Percentiles rank a stretch among this genome's conserved stretches.
phyloP scores from a whole-genome alignment of 2,113 vertebrate species.

The Terrapene triunguis region DNA sequence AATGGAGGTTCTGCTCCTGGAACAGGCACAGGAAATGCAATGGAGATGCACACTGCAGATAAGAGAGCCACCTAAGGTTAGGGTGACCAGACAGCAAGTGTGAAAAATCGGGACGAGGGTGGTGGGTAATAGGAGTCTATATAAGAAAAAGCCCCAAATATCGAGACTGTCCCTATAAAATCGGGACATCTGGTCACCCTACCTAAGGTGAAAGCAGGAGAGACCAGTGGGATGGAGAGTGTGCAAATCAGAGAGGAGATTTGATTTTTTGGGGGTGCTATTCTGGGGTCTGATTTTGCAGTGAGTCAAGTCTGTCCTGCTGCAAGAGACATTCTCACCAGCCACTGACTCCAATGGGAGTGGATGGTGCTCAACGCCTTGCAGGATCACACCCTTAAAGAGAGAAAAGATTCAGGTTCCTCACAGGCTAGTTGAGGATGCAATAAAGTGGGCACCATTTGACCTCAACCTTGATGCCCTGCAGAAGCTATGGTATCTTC shows the following conservation, averaged over 20 bases:
- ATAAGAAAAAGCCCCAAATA: no score
- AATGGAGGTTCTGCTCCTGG: conserved; percentile 1
- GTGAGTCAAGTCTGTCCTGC: not conserved
- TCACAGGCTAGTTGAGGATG: not conserved
- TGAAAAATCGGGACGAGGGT: no score
- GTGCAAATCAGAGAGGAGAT: not conserved
- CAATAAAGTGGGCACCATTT: not conserved
- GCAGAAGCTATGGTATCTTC: not conserved
- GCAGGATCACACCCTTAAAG: not conserved
- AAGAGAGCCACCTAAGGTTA: conserved; percentile 25
- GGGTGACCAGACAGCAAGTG: no score
- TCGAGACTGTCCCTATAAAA: no score
- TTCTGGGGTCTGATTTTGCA: not conserved
- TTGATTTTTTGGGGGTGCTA: not conserved
- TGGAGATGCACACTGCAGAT: not conserved
- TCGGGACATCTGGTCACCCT: no score
- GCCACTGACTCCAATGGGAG: not conserved
- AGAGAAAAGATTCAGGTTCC: not conserved
- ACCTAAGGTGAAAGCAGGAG: not conserved
- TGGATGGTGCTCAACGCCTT: not conserved
- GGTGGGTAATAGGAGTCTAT: no score
- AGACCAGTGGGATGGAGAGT: not conserved
- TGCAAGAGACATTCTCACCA: no score
- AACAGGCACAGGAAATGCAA: not conserved
- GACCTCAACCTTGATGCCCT: not conserved